Base-by-base conservation (phyloP, 2,797 vertebrate genomes). In the Leuciscus waleckii region DNA sequence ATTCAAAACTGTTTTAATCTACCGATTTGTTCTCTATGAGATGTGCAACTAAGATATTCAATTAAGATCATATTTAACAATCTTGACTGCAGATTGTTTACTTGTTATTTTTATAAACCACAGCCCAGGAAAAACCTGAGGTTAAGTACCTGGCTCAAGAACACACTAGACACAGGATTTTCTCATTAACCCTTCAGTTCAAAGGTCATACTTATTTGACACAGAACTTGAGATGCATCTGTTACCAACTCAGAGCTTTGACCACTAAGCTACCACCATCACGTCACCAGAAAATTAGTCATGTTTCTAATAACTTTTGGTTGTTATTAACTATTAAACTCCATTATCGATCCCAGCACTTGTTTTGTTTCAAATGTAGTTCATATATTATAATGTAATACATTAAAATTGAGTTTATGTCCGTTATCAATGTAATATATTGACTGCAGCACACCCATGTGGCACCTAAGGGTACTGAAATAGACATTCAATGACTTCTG, bases 401-500 rank as follows among this genome's bases (percentile, higher is more conserved):
- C 23, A 49, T 74, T 26, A 23, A 35, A 83, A 87, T 70, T 51
- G 8, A n/a, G 19, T 67, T 83, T 85, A 80, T 43, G 23, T 37
- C 79, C 23, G 51, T 63, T 77, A 67, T 29, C 65, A 67, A 78
- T 49, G 39, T 41, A 79, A 88, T 35, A 86, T 80, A 37, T 78
- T 80, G 73, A 87, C 86, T 90, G 80, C 81, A 75, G 89, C 87
- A 90, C 90, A 90, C 87, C 89, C 93, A 69, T 79, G 58, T 92
- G 95, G 93, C 79, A 70, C 77, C 16, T 49, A 14, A 73, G 80
- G 78, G 88, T 88, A 91, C 86, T 89, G 81, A 74, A 85, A 70
- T 21, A 82, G 19, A 69, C 49, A 29, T 74, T 58, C 9, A 86
- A 87, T 10, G 35, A 81, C 73, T 54, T 46, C 17, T 14, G 1